Conservation (phyloP, 1,140 invertebrate species). For the Paracyclopina nana region DNA sequence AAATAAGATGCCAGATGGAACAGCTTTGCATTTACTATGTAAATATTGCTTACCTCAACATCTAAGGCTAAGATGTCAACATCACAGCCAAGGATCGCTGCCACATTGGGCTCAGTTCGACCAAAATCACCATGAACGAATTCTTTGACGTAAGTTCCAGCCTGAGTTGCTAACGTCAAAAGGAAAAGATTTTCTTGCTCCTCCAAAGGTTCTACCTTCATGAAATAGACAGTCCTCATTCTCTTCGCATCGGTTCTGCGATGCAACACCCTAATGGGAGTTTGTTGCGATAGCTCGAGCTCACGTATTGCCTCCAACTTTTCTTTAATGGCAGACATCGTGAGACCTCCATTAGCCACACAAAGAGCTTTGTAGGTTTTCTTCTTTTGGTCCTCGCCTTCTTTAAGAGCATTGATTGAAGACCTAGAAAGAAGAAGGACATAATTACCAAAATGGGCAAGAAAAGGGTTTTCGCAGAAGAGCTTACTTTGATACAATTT, state of each 20-base stretch:
- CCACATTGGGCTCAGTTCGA: slow-evolving; percentile 52
- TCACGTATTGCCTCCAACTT: slow-evolving; percentile 10
- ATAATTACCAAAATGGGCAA: slow-evolving; percentile 12
- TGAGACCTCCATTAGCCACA: slow-evolving; percentile 26
- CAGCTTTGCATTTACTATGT: too few species aligned
- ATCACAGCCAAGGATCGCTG: slow-evolving; percentile 32
- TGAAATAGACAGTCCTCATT: slow-evolving; percentile 37
- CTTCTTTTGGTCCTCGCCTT: slow-evolving; percentile 61
- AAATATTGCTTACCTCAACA: slow-evolving; percentile 36
- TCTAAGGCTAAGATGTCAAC: slow-evolving; percentile 44
- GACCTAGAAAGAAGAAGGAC: slow-evolving; percentile 31
- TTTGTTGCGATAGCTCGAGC: slow-evolving; percentile 41
- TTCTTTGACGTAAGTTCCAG: slow-evolving; percentile 92
- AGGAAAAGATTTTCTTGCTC: slow-evolving; percentile 29
- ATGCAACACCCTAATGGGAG: slow-evolving; percentile 64
- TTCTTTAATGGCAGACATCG: neutral
- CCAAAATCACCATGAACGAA: slow-evolving; percentile 89
- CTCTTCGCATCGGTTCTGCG: slow-evolving; percentile 45
- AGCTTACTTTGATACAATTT: slow-evolving; percentile 30
- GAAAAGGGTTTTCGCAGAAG: neutral
- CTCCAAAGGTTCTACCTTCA: slow-evolving; percentile 29
- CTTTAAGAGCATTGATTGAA: slow-evolving; percentile 48
- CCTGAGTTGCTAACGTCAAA: slow-evolving; percentile 47
- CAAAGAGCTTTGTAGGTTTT: slow-evolving; percentile 67
- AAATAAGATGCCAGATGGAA: neutral